These are phyloP conservation scores for Rotaria magnacalcarata DNA, from an alignment of 2,888 invertebrate species.

Conservation along the genomic window DNA sequence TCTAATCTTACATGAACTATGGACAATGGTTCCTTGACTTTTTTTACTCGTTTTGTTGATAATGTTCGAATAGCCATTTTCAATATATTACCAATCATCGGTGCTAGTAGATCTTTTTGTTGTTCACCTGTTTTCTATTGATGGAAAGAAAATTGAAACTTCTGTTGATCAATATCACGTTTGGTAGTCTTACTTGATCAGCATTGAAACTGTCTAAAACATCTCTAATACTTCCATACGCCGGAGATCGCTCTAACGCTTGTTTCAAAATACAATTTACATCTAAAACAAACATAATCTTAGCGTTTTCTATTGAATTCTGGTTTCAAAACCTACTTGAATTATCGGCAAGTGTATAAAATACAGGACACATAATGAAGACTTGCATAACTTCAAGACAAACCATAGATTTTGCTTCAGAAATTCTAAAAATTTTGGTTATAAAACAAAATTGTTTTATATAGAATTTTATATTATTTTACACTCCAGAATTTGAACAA, in stretches of 20 bases:
- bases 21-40: not conserved
- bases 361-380: not conserved
- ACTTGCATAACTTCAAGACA: conserved; percentile 37
- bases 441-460: not conserved
- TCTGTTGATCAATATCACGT: too few species aligned
- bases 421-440: not conserved
- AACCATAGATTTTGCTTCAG: not conserved
- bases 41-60: not conserved
- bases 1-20: not conserved
- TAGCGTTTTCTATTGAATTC: too few species aligned
- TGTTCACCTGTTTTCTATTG: conserved; percentile 19
- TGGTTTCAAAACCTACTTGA: not conserved
- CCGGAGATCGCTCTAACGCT: conserved; percentile 28
- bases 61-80: conserved; percentile 33
- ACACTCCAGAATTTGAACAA: not conserved
- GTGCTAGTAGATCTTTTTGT: conserved; percentile 10
- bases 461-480: not conserved
- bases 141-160: not conserved
- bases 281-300: not conserved
- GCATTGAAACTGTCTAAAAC: conserved; percentile 21
- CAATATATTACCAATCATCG: conserved; percentile 27
- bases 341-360: conserved; percentile 4
- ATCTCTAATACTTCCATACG: not conserved
- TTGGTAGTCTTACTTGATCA: not conserved
- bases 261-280: not conserved